phyloP scores from a whole-genome alignment of 2,797 vertebrate species.

The Urosaurus nigricauda region DNA sequence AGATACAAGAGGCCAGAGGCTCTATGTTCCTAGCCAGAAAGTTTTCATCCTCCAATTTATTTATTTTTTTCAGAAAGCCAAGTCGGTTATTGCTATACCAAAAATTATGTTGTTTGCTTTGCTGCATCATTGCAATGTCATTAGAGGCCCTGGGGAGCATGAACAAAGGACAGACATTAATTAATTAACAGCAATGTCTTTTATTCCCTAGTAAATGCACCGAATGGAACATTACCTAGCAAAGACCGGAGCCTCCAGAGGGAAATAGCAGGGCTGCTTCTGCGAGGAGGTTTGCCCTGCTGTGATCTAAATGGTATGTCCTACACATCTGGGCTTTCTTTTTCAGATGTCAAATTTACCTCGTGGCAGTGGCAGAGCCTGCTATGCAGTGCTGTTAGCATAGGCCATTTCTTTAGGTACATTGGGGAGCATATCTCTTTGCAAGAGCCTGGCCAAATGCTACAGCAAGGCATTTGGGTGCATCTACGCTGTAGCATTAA shows the following conservation, averaged over 20 bases:
- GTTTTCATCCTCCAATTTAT: slow-evolving; percentile 55
- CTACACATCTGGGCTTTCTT: slow-evolving; percentile 6
- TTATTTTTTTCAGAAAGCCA: slow-evolving; percentile 53
- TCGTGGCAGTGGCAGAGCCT: not conserved
- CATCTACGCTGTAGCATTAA: no score
- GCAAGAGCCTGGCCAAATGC: not conserved
- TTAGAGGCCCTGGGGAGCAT: slow-evolving; percentile 1
- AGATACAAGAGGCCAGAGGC: slow-evolving; percentile 31
- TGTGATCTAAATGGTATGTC: not conserved
- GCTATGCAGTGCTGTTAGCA: not conserved
- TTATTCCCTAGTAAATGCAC: slow-evolving; percentile 5
- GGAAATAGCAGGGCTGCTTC: not conserved
- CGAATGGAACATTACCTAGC: slow-evolving; percentile 22
- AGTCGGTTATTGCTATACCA: slow-evolving; percentile 13
- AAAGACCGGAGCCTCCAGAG: slow-evolving; percentile 5
- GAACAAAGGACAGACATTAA: slow-evolving; percentile 28
- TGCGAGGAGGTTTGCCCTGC: not conserved
- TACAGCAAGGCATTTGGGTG: no score
- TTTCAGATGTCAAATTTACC: not conserved
- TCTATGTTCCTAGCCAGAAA: slow-evolving; percentile 57
- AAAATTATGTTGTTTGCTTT: not conserved
- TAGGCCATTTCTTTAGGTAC: not conserved
- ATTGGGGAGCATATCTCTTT: not conserved
- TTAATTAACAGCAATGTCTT: slow-evolving; percentile 21
- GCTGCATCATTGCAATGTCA: not conserved